Evolutionary conservation across 1,140 invertebrate species (phyloP).

Genomic region (Delia radicum): DNA sequence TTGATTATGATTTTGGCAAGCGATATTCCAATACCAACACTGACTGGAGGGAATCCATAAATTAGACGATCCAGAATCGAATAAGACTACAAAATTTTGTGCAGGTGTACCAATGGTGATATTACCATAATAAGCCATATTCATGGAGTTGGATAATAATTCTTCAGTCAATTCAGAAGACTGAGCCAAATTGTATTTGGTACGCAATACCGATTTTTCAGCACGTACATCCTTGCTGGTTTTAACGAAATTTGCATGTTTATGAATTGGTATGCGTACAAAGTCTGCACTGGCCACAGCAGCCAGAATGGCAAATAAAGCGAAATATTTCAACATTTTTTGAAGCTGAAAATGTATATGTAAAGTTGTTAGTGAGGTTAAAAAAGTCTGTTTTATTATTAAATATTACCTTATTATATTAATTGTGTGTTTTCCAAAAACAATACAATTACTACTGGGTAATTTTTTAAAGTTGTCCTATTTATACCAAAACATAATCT

Average conservation of each 20-base stretch:
- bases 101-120: slow-evolving; percentile 91
- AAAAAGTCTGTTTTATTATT: neutral
- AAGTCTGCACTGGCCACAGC: slow-evolving; percentile 34
- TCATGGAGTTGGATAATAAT: slow-evolving; percentile 66
- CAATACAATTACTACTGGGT: neutral
- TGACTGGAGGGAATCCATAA: slow-evolving; percentile 96
- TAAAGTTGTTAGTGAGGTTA: neutral
- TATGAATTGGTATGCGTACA: slow-evolving; percentile 38
- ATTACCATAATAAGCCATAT: slow-evolving; percentile 69
- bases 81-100: slow-evolving; percentile 92
- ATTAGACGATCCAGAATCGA: slow-evolving; percentile 99
- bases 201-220: slow-evolving; percentile 31
- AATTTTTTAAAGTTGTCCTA: no score
- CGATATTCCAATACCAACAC: slow-evolving; percentile 76
- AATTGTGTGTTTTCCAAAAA: neutral
- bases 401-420: neutral
- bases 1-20: slow-evolving; percentile 83
- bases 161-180: slow-evolving; percentile 57
- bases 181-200: slow-evolving; percentile 33
- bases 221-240: slow-evolving; percentile 26
- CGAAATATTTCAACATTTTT: slow-evolving; percentile 39
- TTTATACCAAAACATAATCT: no score
- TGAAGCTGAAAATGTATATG: neutral
- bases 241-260: slow-evolving; percentile 32
- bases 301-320: slow-evolving; percentile 31